Conservation (phyloP, 2,888 invertebrate species). For the Cecidostiba fungosa region DNA sequence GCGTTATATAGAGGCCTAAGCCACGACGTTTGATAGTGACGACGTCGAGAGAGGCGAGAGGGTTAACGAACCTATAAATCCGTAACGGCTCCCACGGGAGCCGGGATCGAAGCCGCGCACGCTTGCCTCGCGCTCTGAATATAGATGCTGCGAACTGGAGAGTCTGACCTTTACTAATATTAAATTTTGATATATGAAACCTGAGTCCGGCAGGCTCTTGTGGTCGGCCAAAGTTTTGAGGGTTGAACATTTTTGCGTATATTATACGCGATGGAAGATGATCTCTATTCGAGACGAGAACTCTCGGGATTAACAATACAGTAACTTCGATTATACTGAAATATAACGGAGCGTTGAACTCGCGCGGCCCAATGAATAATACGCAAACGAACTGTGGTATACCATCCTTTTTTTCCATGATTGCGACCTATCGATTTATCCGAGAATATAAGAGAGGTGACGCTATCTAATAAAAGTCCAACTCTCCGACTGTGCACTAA, state of each 20-base stretch:
- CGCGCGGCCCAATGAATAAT: no score
- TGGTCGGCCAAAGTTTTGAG: no score
- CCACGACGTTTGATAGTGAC: conserved; percentile 63
- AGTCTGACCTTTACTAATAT: conserved; percentile 44
- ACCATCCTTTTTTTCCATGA: neutral
- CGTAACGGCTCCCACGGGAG: conserved; percentile 64
- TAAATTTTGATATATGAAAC: conserved; percentile 38
- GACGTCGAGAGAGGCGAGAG: conserved; percentile 56
- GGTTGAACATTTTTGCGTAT: no score
- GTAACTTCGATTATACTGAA: neutral
- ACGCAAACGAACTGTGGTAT: no score
- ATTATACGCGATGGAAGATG: neutral
- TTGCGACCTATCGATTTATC: neutral
- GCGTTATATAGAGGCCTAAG: conserved; percentile 52
- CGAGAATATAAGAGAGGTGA: neutral
- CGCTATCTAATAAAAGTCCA: neutral
- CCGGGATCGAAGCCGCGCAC: conserved; percentile 39
- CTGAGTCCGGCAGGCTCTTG: no score
- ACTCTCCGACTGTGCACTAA: neutral
- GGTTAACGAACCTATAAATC: conserved; percentile 70
- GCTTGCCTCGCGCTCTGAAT: conserved; percentile 30
- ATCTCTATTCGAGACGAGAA: neutral
- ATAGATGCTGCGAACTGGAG: neutral
- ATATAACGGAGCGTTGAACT: neutral
- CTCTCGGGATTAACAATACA: neutral